Evolutionary conservation across 2,797 vertebrate species (phyloP).

Genomic region (Alcedo quadribrachys): DNA sequence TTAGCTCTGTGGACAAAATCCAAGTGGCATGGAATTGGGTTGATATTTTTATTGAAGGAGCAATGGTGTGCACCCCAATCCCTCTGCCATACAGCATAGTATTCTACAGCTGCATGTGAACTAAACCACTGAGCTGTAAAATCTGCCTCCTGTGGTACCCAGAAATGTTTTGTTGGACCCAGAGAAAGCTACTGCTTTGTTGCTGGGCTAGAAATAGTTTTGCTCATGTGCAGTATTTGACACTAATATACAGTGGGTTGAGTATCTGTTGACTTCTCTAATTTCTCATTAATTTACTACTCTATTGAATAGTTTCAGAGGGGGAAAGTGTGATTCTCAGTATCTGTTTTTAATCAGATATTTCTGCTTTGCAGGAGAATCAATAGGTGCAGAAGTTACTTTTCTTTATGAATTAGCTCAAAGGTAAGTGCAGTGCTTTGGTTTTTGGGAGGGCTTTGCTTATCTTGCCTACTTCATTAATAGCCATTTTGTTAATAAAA

Average conservation of each 20-base stretch:
- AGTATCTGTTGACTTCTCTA: slow-evolving; percentile 12
- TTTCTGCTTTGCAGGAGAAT: slow-evolving; percentile 80
- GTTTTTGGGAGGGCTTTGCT: not conserved
- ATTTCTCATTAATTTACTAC: not conserved
- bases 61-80: not conserved
- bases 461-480: not conserved
- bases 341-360: not conserved
- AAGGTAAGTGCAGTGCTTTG: slow-evolving; percentile 78
- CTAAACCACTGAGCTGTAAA: slow-evolving; percentile 6
- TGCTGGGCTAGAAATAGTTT: slow-evolving; percentile 9
- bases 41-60: not conserved
- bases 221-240: not conserved
- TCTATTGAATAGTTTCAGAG: not conserved
- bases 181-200: not conserved
- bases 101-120: not conserved
- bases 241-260: not conserved
- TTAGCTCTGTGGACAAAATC: not conserved
- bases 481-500: not conserved
- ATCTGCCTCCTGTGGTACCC: not conserved
- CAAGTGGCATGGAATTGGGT: not conserved
- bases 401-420: slow-evolving; percentile 77
- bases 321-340: not conserved
- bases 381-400: slow-evolving; percentile 74
- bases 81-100: not conserved
- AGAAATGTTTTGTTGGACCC: not conserved